Evolutionary conservation across 2,797 vertebrate genomes (phyloP).

Genomic region (Fistularia commersonii): DNA sequence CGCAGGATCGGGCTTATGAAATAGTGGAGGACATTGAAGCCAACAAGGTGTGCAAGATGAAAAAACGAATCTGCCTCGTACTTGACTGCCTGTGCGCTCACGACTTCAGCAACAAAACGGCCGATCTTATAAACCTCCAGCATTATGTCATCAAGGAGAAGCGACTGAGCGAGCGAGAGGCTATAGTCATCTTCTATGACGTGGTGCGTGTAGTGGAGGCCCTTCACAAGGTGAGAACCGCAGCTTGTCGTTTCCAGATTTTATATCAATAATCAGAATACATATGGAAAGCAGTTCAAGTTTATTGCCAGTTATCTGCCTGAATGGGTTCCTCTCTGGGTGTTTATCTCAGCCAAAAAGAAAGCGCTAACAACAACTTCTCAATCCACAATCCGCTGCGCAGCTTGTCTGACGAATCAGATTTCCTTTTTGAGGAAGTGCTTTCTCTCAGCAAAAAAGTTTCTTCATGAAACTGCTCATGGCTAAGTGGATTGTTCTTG

Average conservation of each 20-base stretch:
- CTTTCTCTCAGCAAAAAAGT: too few relatives aligned
- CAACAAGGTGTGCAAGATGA: slow-evolving; percentile 89
- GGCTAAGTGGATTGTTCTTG: too few relatives aligned
- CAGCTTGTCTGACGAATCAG: too few relatives aligned
- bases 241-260: background rate
- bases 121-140: slow-evolving; percentile 98
- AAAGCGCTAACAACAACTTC: too few relatives aligned
- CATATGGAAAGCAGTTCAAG: too few relatives aligned
- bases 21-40: slow-evolving; percentile 89
- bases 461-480: too few relatives aligned
- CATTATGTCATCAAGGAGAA: slow-evolving; percentile 99
- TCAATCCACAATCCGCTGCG: too few relatives aligned
- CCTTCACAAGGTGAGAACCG: slow-evolving; percentile 87
- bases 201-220: slow-evolving; percentile 98
- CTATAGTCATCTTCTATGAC: slow-evolving; percentile 97
- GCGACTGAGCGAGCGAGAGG: slow-evolving; percentile 92
- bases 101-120: slow-evolving; percentile 96
- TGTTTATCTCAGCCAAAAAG: too few relatives aligned
- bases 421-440: too few relatives aligned
- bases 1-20: slow-evolving; percentile 91
- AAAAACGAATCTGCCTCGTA: slow-evolving; percentile 97
- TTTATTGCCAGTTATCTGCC: too few relatives aligned
- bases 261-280: too few relatives aligned
- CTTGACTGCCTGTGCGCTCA: slow-evolving; percentile 97
- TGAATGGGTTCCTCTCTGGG: too few relatives aligned